Conservation (phyloP, 2,113 vertebrate species). For the Gnathonemus echidnorhynchus region DNA sequence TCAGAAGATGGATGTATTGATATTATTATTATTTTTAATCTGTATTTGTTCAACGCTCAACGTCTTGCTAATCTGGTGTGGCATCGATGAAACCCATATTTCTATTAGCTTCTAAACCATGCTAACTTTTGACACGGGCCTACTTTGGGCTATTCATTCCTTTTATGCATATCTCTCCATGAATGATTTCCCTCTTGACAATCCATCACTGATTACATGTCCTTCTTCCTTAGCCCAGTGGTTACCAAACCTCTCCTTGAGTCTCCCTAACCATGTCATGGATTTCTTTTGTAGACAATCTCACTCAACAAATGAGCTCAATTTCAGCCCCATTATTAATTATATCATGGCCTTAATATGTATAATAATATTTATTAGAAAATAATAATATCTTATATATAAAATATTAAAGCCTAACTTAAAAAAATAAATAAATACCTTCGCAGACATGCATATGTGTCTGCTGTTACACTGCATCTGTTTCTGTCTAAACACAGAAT, state of each 20-base stretch:
- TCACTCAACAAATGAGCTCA: background rate
- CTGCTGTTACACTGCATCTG: background rate
- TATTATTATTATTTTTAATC: background rate
- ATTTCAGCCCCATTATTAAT: background rate
- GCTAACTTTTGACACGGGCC: background rate
- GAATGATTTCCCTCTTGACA: background rate
- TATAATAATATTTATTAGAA: background rate
- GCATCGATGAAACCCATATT: background rate
- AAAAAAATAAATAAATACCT: background rate
- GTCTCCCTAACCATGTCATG: background rate
- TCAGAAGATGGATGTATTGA: too few relatives aligned
- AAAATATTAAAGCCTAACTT: background rate
- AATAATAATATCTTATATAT: background rate
- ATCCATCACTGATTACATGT: background rate
- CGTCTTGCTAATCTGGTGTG: background rate
- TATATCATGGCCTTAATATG: background rate
- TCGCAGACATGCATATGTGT: background rate
- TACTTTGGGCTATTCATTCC: background rate
- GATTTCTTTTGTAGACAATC: background rate
- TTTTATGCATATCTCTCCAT: background rate
- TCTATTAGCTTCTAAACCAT: background rate
- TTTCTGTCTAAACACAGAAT: background rate
- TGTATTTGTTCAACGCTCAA: background rate
- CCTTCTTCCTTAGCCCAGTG: background rate
- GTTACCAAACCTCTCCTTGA: background rate